phyloP scores from a whole-genome alignment of 2,113 vertebrate species.

The Chaetops frenatus region DNA sequence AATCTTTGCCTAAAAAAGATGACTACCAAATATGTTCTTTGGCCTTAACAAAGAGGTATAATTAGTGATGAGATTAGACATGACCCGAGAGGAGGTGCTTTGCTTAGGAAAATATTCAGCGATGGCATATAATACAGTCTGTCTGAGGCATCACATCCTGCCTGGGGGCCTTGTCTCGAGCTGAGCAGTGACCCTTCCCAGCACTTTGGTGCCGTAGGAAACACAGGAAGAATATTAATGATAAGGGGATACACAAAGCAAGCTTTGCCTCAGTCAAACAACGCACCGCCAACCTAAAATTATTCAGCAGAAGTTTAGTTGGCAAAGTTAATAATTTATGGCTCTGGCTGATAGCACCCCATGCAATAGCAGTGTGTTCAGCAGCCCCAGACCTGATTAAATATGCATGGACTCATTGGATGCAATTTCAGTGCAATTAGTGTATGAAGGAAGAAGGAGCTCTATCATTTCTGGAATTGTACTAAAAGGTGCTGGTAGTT shows the following conservation, averaged over 20 bases:
- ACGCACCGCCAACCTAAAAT: neutral
- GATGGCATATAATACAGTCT: neutral
- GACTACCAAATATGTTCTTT: slow-evolving; percentile 42
- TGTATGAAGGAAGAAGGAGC: slow-evolving; percentile 7
- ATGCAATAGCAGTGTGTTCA: neutral
- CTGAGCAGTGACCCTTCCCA: slow-evolving; percentile 43
- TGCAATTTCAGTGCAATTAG: slow-evolving; percentile 63
- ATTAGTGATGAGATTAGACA: slow-evolving; percentile 59
- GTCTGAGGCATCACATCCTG: slow-evolving; percentile 40
- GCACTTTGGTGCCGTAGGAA: neutral
- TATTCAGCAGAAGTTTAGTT: slow-evolving; percentile 45
- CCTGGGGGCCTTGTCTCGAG: slow-evolving; percentile 37
- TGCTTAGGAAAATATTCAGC: slow-evolving; percentile 2
- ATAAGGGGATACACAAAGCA: neutral
- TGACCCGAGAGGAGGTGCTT: slow-evolving; percentile 48
- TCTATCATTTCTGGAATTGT: slow-evolving; percentile 5
- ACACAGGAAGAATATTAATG: slow-evolving; percentile 58
- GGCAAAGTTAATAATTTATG: slow-evolving; percentile 58
- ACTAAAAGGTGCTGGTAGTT: neutral
- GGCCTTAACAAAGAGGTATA: slow-evolving; percentile 52
- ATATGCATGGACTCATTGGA: slow-evolving; percentile 51
- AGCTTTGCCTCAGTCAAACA: slow-evolving; percentile 10
- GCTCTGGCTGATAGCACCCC: slow-evolving; percentile 29
- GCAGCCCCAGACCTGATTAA: slow-evolving; percentile 46
- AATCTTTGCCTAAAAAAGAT: slow-evolving; percentile 47